These are phyloP conservation scores for Proales similis DNA, from an alignment of 1,140 invertebrate genomes.

Conservation along the genomic window DNA sequence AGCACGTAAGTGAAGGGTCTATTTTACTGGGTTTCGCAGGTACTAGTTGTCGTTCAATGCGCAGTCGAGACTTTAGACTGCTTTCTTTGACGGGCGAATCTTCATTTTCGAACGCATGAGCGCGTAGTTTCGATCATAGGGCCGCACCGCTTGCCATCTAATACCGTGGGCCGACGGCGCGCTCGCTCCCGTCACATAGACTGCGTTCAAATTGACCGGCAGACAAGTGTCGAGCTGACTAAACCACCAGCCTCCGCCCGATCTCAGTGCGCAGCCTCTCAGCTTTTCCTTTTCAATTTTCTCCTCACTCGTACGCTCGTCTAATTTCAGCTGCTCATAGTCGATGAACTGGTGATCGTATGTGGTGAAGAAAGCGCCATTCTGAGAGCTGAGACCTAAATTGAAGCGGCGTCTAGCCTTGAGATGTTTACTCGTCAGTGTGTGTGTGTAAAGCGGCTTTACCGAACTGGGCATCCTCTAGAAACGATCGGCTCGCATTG, in stretches of 20 bases:
- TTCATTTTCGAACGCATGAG: slow-evolving; percentile 35
- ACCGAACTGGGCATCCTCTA: slow-evolving; percentile 16
- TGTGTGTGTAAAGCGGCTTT: too few relatives aligned
- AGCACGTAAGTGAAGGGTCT: slow-evolving; percentile 43
- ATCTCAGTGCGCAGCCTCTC: slow-evolving; percentile 16
- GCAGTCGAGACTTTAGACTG: too few relatives aligned
- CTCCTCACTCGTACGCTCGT: neutral
- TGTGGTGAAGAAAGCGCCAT: slow-evolving; percentile 21
- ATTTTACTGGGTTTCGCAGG: too few relatives aligned
- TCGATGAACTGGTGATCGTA: slow-evolving; percentile 22
- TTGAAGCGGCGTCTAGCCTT: too few relatives aligned
- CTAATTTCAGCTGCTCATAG: neutral
- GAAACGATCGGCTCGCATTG: slow-evolving; percentile 14
- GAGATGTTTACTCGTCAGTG: too few relatives aligned
- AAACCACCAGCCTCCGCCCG: slow-evolving; percentile 36
- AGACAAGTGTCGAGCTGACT: slow-evolving; percentile 9
- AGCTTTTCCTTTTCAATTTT: neutral
- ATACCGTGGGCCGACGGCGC: slow-evolving; percentile 25
- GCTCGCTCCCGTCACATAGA: slow-evolving; percentile 29
- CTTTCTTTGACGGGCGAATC: slow-evolving; percentile 2
- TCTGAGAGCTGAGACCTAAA: slow-evolving; percentile 32
- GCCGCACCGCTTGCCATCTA: slow-evolving; percentile 25
- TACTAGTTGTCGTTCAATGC: too few relatives aligned
- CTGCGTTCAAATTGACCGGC: slow-evolving; percentile 34
- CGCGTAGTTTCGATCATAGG: slow-evolving; percentile 31